Conservation (phyloP, 2,113 vertebrate species). For the Gadus macrocephalus region DNA sequence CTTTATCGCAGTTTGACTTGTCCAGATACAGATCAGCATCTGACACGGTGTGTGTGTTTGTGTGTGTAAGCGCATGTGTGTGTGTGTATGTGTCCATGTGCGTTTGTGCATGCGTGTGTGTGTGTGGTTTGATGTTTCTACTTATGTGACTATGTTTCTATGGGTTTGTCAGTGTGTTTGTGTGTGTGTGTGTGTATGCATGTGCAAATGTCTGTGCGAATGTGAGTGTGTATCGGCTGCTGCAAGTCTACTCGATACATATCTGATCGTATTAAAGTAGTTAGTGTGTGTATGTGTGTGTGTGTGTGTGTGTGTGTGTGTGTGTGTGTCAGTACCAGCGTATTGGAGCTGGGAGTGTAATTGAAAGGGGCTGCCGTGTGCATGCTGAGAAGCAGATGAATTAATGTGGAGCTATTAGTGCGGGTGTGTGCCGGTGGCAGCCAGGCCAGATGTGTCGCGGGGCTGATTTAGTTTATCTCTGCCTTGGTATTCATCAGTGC, state of each 20-base stretch:
- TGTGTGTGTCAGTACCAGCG: neutral
- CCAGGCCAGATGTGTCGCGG: slow-evolving; percentile 24
- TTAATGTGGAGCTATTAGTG: slow-evolving; percentile 32
- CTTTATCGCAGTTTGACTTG: slow-evolving; percentile 75
- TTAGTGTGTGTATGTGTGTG: slow-evolving; percentile 17
- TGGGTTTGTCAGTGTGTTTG: neutral
- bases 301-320: neutral
- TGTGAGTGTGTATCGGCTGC: neutral
- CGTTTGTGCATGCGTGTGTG: slow-evolving; percentile 20
- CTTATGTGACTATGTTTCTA: neutral
- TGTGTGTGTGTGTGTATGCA: no score
- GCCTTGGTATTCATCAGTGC: slow-evolving; percentile 25
- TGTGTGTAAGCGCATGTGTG: neutral
- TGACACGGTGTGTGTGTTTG: slow-evolving; percentile 55
- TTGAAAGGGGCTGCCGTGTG: slow-evolving; percentile 31
- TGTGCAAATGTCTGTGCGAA: neutral
- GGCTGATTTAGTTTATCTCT: slow-evolving; percentile 40
- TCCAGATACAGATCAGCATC: slow-evolving; percentile 67
- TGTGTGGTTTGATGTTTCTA: neutral
- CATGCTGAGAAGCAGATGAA: slow-evolving; percentile 43
- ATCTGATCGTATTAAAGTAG: slow-evolving; percentile 63
- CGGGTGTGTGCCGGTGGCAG: slow-evolving; percentile 20
- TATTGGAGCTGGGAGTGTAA: slow-evolving; percentile 23
- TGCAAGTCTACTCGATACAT: slow-evolving; percentile 58
- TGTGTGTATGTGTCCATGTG: slow-evolving; percentile 8